Base-by-base conservation (phyloP, 2,797 vertebrate species). In the Manis pentadactyla region DNA sequence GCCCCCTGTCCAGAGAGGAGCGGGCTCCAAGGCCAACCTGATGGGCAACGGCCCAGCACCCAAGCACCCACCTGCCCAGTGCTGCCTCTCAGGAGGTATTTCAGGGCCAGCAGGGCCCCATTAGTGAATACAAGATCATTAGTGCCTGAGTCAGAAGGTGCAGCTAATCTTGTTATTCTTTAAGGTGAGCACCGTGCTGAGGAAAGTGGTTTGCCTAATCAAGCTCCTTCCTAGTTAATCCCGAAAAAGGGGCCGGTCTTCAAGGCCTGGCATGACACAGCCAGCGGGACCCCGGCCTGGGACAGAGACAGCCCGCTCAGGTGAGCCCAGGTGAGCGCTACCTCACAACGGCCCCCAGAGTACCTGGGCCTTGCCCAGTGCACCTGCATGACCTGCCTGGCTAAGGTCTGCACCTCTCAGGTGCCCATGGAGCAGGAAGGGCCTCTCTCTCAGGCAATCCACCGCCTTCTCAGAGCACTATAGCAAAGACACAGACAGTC, bases 391-490 rank as follows among this genome's bases (percentile, higher is more conserved):
- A 97, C 55, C 85, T 42, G 64, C 90, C 19, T 27, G 93, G 96
- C 98, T 97, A 97, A 95, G 3, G 86, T 94, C 75, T 91, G 96
- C 79, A 2, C 85, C 94, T 96, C 97, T 96, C 97, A 66, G 93
- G 97, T 46, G 98, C 10, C 46, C 93, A 77, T 49, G 19, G 73
- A 95, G 95, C 93, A 87, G 87, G 81, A 81, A 69, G 21, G 42
- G 37, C 74, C 57, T 37, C 68, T 42, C 51, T 51, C 57, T 34
- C 4, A 9, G 90, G 57, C 18, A 2, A 39, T n/a, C 57, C 21
- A 15, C 6, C 0, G 85, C 64, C 73, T 93, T 34, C 59, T 10
- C 13, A 29, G 39, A 66, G 39, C 37, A 7, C 73, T 3, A 0
- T 7, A 57, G 4, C 51, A 82, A 81, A 42, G 63, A 39, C 39